Percentiles rank a stretch among this genome's conserved stretches.
phyloP scores from a whole-genome alignment of 2,113 vertebrate species.

The Elaphurus davidianus region DNA sequence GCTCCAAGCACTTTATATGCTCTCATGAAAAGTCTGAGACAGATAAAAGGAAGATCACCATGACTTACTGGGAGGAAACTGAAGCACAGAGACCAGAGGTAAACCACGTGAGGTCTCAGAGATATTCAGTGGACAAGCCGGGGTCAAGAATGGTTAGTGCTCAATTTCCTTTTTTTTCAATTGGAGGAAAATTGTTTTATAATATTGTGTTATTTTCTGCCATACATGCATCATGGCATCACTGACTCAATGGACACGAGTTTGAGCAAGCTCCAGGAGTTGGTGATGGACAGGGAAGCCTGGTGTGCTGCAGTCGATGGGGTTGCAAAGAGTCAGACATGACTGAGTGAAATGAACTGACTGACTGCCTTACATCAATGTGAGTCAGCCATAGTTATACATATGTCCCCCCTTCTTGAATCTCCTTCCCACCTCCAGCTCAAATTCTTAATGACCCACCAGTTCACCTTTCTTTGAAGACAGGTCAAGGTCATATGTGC shows the following conservation, averaged over 20 bases:
- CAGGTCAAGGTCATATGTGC: fast-evolving
- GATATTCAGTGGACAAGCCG: fast-evolving
- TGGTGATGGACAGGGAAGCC: background rate
- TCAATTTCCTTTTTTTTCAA: background rate
- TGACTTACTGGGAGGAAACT: background rate
- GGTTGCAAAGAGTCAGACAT: background rate
- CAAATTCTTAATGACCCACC: background rate
- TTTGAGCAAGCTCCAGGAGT: background rate
- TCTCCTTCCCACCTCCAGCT: background rate
- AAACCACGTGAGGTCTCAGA: background rate
- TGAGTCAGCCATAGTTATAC: background rate
- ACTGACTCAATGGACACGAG: background rate
- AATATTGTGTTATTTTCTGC: background rate
- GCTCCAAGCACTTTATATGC: background rate
- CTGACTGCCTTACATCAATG: background rate
- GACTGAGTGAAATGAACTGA: background rate
- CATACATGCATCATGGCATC: background rate
- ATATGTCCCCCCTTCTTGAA: background rate
- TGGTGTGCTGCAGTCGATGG: background rate
- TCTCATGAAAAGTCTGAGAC: background rate
- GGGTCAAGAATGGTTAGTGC: background rate
- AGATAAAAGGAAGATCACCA: background rate
- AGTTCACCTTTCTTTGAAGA: background rate
- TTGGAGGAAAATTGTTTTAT: background rate
- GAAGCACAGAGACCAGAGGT: background rate